Conservation (phyloP, 2,113 vertebrate genomes). For the Hemiprocne comata region DNA sequence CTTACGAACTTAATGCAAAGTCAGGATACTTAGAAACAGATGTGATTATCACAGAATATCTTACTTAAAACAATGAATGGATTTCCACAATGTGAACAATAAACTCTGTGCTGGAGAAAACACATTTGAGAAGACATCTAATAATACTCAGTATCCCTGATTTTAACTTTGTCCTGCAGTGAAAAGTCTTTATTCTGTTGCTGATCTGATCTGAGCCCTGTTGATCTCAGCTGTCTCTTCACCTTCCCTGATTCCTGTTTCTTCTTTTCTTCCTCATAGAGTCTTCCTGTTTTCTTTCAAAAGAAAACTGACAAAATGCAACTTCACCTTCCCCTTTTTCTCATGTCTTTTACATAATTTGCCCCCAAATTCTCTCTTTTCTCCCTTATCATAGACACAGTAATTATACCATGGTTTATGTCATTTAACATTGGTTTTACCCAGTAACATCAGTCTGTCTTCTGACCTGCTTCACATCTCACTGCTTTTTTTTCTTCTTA, state of each 20-base stretch:
- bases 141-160: not conserved
- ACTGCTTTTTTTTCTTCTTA: not conserved
- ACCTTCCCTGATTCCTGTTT: not conserved
- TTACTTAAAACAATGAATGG: not conserved
- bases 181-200: not conserved
- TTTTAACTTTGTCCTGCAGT: not conserved
- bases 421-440: not conserved
- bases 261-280: not conserved
- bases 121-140: not conserved
- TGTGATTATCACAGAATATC: not conserved
- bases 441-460: not conserved
- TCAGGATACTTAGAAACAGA: not conserved
- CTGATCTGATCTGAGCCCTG: not conserved
- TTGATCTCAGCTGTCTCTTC: not conserved
- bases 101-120: not conserved
- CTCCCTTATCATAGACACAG: not conserved
- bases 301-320: not conserved
- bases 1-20: not conserved
- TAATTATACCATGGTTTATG: not conserved
- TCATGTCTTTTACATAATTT: not conserved
- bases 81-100: not conserved
- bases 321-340: not conserved
- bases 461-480: not conserved
- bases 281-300: not conserved
- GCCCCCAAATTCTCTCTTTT: not conserved